Percentiles rank a stretch among this genome's conserved stretches.
Evolutionary conservation across 2,797 vertebrate genomes (phyloP).

Genomic region (Eptatretus atami): DNA sequence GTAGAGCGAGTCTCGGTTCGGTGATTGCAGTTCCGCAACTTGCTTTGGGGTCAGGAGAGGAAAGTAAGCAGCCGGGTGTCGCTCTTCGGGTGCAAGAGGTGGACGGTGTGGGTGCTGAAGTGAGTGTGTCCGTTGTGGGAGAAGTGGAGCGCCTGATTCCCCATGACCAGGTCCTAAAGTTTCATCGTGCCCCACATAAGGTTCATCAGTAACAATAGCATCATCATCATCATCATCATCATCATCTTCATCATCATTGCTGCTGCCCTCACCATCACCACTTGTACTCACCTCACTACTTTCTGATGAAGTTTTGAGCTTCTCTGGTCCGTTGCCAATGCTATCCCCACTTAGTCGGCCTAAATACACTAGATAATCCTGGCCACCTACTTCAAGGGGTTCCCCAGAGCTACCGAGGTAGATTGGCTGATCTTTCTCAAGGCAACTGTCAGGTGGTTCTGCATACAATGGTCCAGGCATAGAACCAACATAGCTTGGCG

Average conservation of each 20-base stretch:
- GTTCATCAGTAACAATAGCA: conserved; percentile 25
- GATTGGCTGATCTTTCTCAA: too few species aligned
- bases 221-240: conserved; percentile 44
- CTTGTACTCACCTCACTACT: too few species aligned
- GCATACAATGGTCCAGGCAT: too few species aligned
- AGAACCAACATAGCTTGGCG: too few species aligned
- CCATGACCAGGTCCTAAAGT: conserved; percentile 14
- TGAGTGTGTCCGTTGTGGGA: conserved; percentile 35
- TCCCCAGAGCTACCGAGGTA: too few species aligned
- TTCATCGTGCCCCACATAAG: conserved; percentile 47
- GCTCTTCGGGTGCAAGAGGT: conserved; percentile 64
- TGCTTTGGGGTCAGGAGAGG: conserved; percentile 67
- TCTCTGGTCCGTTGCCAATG: too few species aligned
- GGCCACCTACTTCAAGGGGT: too few species aligned
- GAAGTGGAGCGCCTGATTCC: conserved; percentile 33
- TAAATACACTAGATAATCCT: too few species aligned
- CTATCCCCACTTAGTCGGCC: too few species aligned
- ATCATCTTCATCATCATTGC: conserved; percentile 47
- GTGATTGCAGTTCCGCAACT: conserved; percentile 40
- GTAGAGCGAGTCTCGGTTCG: conserved; percentile 69
- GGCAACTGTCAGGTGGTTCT: too few species aligned
- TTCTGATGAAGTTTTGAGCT: too few species aligned
- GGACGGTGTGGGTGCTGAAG: conserved; percentile 37
- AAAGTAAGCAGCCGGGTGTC: conserved; percentile 53
- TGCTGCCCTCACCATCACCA: conserved; percentile 33